Evolutionary conservation across 30 jellyfish, hydroid and myxozoan species (phyloP).

Genomic region (Aurelia aurita): DNA sequence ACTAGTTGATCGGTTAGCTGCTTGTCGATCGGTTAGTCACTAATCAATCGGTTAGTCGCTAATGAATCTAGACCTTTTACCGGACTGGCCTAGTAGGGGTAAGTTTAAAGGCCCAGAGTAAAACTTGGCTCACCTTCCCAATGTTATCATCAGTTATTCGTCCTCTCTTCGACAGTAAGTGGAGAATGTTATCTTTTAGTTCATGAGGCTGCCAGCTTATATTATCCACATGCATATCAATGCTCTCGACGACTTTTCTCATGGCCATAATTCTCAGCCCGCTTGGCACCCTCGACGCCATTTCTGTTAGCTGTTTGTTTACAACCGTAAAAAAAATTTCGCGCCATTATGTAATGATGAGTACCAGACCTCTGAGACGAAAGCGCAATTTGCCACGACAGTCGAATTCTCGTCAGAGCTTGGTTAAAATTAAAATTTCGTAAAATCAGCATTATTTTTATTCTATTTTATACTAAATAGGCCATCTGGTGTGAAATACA

Average conservation of each 20-base stretch:
- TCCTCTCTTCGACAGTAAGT: conserved; percentile 66
- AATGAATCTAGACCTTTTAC: too few species aligned
- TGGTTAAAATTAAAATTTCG: too few species aligned
- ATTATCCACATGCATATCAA: conserved; percentile 8
- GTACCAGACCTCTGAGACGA: background rate
- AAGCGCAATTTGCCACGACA: too few species aligned
- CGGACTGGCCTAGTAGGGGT: too few species aligned
- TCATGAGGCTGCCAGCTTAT: conserved; percentile 25
- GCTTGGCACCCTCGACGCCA: conserved; percentile 37
- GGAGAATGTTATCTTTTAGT: conserved; percentile 39
- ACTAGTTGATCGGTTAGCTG: too few species aligned
- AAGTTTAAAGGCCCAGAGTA: too few species aligned
- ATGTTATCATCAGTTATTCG: conserved; percentile 30
- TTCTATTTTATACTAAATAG: too few species aligned
- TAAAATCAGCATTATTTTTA: too few species aligned
- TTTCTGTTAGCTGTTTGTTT: background rate
- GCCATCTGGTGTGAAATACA: too few species aligned
- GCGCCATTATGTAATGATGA: background rate
- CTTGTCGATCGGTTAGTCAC: too few species aligned
- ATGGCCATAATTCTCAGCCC: conserved; percentile 16
- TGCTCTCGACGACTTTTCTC: conserved; percentile 28
- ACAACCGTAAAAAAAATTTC: conserved; percentile 6
- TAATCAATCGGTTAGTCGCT: too few species aligned
- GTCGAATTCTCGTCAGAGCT: too few species aligned
- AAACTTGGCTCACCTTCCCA: conserved; percentile 14